Base-by-base conservation (phyloP, 2,888 invertebrate genomes). In the Dusona sp. region DNA sequence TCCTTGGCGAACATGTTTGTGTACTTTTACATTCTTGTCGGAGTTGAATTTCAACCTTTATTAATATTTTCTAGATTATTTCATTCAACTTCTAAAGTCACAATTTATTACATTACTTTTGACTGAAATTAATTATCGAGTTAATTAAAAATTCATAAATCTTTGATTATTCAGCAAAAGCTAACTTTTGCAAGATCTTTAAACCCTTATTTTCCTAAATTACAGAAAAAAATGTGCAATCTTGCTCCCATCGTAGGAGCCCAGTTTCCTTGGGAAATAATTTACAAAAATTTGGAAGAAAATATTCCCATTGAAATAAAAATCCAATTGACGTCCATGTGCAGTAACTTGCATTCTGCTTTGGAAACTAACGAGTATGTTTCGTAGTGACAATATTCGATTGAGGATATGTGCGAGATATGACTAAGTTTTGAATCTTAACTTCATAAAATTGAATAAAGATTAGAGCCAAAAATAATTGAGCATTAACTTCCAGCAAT, bases 271-370 rank as follows among this genome's bases (percentile, higher is more conserved):
- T 93, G 93, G 92, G 79, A 90, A 67, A 70, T 85, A 65, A 82
- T 94, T 22, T 22, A 78, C 3, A 83, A 90, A 54, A 91, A 92
- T 87, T 85, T 91, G 45, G 75, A 88, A 36, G 88, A 89, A 67
- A 84, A 85, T 84, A 75, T 90, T 80, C 91, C 93, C 0, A 70
- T 78, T 38, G 94, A 93, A 87, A 90, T 93, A 68, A 92, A 89
- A 88, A 84, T 89, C 72, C 90, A 92, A 73, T 84, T 94, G 42
- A 70, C 70, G 45, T 11, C 87, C 0, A 88, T 91, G 78, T 83
- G 88, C 57, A 70, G 85, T 22, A 45, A 57, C 25, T 73, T 91
- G 57, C 77, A 79, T 22, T 61, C 72, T 11, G 83, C 57, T 42
- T 67, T 85, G 29, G 75, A 85, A 86, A 61, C 84, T 25, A 88